These are phyloP conservation scores for Cryptotermes secundus DNA, from an alignment of 1,140 invertebrate genomes.

Conservation along the genomic window DNA sequence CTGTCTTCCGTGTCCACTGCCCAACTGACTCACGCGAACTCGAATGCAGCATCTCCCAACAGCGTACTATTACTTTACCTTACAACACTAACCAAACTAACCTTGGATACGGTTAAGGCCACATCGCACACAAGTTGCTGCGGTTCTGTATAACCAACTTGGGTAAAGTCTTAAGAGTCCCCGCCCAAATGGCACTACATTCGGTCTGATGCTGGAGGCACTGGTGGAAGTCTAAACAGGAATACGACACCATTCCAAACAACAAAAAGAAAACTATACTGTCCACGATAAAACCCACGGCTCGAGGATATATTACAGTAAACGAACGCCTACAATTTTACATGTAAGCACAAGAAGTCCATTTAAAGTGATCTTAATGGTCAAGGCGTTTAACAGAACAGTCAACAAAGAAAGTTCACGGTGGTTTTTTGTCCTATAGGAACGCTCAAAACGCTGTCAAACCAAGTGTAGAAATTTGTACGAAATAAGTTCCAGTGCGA, in stretches of 20 bases:
- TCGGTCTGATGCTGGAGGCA: background rate
- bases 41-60: background rate
- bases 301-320: background rate
- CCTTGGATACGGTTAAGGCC: constrained; percentile 8
- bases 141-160: background rate
- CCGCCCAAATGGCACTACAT: background rate
- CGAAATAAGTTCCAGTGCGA: too few relatives aligned
- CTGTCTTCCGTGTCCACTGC: background rate
- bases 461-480: too few relatives aligned
- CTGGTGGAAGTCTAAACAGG: background rate
- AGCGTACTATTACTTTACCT: background rate
- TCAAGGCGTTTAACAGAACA: background rate
- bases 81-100: background rate
- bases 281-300: background rate
- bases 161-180: background rate
- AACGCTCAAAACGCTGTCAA: background rate
- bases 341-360: background rate
- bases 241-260: background rate
- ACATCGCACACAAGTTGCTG: background rate
- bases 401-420: background rate
- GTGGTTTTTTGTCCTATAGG: background rate
- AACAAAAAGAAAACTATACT: background rate
- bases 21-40: background rate
- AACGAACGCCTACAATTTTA: background rate
- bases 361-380: background rate